phyloP scores from a whole-genome alignment of 2,888 invertebrate species.

The Strigamia transsilvanica region DNA sequence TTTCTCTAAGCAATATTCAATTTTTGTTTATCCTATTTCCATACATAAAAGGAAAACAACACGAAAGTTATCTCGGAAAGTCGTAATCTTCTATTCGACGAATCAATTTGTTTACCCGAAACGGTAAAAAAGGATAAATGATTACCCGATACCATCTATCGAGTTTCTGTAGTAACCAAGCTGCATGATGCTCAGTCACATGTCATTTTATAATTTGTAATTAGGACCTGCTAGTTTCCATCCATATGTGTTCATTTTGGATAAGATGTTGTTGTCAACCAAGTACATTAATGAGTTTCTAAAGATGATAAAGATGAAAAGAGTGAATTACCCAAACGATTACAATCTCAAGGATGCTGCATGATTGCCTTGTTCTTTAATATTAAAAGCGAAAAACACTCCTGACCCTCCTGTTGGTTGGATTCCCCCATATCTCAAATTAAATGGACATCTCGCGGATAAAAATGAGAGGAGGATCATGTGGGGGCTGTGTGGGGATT shows the following conservation, averaged over 20 bases:
- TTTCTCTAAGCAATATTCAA: too few species aligned
- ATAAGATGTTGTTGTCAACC: not conserved
- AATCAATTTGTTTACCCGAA: not conserved
- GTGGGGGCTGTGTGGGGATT: not conserved
- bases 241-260: not conserved
- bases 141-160: not conserved
- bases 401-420: not conserved
- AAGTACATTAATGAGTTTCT: not conserved
- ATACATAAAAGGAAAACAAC: too few species aligned
- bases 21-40: too few species aligned
- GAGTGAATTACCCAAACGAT: too few species aligned
- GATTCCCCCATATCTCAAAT: not conserved
- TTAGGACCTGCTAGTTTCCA: not conserved
- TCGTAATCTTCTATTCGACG: too few species aligned
- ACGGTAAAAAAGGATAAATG: not conserved
- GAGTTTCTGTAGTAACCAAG: not conserved
- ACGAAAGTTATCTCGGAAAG: too few species aligned
- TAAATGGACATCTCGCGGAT: not conserved
- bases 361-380: not conserved
- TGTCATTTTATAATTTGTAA: conserved; percentile 25
- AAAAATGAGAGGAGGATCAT: not conserved
- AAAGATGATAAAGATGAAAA: not conserved
- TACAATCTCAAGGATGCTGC: not conserved
- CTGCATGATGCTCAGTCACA: not conserved
- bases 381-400: not conserved